Base-by-base conservation (phyloP, 2,888 invertebrate species). In the Andrena bucephala region DNA sequence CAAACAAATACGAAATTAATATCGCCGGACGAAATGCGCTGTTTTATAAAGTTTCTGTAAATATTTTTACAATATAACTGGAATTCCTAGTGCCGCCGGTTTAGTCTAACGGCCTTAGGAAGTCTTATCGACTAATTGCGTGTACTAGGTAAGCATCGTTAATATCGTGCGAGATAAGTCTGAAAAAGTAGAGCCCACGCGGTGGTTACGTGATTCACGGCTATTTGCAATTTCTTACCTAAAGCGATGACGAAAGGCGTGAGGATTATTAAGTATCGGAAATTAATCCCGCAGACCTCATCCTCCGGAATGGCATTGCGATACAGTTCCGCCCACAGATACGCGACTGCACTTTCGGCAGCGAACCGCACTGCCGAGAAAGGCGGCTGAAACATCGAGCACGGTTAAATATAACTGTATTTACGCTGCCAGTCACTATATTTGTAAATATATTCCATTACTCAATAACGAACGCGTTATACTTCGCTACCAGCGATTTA, bases 351-450 rank as follows among this genome's bases (percentile, higher is more conserved):
- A 71, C 97, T 95, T 93, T 96, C 96, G 0, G 97, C 97, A 71
- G 96, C 95, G 92, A 98, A 98, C 66, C 98, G 96, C 85, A 96
- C 96, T 76, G 96, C 95, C 0, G 97, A 97, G 94, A 98, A 97
- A 62, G 97, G 97, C n/a, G 98, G 98, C 96, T 97, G 94, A 76
- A 94, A 69, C 50, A 31, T 48, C n/a, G 36, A 31, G 54, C 6
- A n/a, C 6, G 6, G 29, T 24, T 24, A 31, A 10, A 33, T 54
- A 54, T 42, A 36, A 7, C 52, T 31, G 20, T 33, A n/a, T 31
- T 57, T 13, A 8, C 31, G 20, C 33, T 16, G 31, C n/a, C 60
- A 27, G 29, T n/a, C 2, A 3, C 33, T 4, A 29, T 27, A 59
- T 16, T 27, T 13, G 60, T 24, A 29, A 31, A n/a, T 60, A 31